These are phyloP conservation scores for Antechinus stuartii DNA, from an alignment of 2,113 vertebrate genomes.

Conservation along the genomic window DNA sequence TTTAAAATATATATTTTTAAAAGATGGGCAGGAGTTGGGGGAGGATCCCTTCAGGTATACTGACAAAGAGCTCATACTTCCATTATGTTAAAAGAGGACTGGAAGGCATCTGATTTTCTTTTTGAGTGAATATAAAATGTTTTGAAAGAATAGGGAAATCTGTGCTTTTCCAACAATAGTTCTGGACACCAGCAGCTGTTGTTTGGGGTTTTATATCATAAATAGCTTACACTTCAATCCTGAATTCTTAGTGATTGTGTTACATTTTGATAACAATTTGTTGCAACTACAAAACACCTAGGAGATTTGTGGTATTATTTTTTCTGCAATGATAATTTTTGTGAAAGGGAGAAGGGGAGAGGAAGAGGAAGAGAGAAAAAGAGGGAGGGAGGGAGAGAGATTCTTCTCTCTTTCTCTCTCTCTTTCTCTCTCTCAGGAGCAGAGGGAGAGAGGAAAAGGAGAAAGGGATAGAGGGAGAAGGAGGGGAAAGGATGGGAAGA, in stretches of 20 bases:
- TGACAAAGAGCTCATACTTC: background rate
- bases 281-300: background rate
- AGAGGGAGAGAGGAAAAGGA: no score
- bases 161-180: conserved; percentile 15
- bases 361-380: no score
- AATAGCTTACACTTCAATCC: conserved; percentile 65
- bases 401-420: no score
- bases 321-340: conserved; percentile 59
- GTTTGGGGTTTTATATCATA: conserved; percentile 74
- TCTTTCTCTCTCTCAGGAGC: no score
- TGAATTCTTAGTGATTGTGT: conserved; percentile 43
- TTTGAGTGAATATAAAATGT: background rate
- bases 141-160: conserved; percentile 15
- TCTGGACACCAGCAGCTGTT: conserved; percentile 72
- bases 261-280: conserved; percentile 56
- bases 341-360: background rate
- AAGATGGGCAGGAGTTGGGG: background rate
- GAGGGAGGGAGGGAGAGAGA: no score
- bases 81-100: background rate
- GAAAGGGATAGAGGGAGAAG: background rate
- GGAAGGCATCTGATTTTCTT: background rate
- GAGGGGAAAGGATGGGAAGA: no score
- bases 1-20: background rate
- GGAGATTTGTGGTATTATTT: conserved; percentile 25
- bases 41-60: background rate